phyloP scores from a whole-genome alignment of 2,113 vertebrate species.

The Perccottus glenii region DNA sequence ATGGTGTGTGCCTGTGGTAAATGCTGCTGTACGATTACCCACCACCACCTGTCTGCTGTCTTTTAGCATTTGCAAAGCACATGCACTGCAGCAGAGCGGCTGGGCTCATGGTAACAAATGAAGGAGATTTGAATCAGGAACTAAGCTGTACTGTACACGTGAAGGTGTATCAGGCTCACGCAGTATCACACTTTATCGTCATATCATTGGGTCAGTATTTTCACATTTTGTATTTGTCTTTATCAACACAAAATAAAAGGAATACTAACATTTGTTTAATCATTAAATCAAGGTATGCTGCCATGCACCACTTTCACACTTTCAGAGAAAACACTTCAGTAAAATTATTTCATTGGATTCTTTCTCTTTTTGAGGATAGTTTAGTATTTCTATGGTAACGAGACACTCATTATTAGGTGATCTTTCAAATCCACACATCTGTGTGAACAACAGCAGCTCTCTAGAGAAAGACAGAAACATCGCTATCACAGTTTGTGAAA shows the following conservation, averaged over 20 bases:
- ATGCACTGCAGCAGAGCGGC: slow-evolving; percentile 53
- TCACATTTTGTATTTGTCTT: neutral
- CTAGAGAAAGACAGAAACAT: slow-evolving; percentile 6
- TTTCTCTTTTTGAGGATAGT: neutral
- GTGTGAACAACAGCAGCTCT: slow-evolving; percentile 2
- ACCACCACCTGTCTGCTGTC: slow-evolving; percentile 56
- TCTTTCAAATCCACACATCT: neutral
- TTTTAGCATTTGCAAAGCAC: slow-evolving; percentile 47
- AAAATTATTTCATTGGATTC: too few species aligned
- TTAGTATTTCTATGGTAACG: neutral
- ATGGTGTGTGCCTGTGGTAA: slow-evolving; percentile 46
- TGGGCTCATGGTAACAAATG: slow-evolving; percentile 56
- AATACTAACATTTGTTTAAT: slow-evolving; percentile 32
- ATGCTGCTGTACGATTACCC: slow-evolving; percentile 49
- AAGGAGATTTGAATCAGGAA: slow-evolving; percentile 60
- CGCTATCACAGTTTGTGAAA: neutral
- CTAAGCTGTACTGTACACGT: neutral
- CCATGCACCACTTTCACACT: slow-evolving; percentile 7
- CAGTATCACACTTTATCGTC: too few species aligned
- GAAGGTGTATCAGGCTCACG: neutral
- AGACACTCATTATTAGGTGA: neutral
- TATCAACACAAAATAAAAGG: slow-evolving; percentile 29
- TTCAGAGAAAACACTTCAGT: neutral
- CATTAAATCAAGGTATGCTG: slow-evolving; percentile 1
- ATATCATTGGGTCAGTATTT: neutral